Percentiles rank a stretch among this genome's conserved stretches.
Evolutionary conservation across 2,797 vertebrate species (phyloP).

Genomic region (Delichon dasypus): DNA sequence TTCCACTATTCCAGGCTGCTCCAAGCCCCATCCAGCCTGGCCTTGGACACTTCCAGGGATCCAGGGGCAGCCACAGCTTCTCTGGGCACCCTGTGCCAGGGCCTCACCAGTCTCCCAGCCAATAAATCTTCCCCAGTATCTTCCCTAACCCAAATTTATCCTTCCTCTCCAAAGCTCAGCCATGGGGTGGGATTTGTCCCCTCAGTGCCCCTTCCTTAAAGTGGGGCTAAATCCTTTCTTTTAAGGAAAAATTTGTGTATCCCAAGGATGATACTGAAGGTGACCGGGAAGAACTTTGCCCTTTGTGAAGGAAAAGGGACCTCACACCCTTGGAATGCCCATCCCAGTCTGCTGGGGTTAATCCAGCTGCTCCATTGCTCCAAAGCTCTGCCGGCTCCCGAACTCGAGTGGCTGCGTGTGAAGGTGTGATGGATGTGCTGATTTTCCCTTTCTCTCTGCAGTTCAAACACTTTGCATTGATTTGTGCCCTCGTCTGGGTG

Average conservation of each 20-base stretch:
- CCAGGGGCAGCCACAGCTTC: neutral
- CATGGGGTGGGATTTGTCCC: fast-evolving
- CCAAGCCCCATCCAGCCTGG: fast-evolving
- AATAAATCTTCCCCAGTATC: fast-evolving
- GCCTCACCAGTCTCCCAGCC: neutral
- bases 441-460: slow-evolving; percentile 42
- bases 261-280: neutral
- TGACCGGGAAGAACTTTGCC: neutral
- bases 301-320: neutral
- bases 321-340: fast-evolving
- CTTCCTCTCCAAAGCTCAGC: neutral
- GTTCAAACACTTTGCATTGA: slow-evolving; percentile 70
- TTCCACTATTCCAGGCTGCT: fast-evolving
- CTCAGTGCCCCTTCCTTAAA: neutral
- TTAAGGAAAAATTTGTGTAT: neutral
- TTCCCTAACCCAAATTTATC: neutral
- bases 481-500: slow-evolving; percentile 68
- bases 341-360: neutral
- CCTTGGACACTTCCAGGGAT: neutral
- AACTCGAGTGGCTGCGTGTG: neutral
- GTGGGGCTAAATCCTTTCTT: neutral
- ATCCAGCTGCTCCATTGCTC: neutral
- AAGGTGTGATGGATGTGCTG: slow-evolving; percentile 68
- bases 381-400: fast-evolving
- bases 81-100: fast-evolving